A percentile compares a stretch with the other conserved stretches of the same genome.
Evolutionary conservation across 2,113 vertebrate species (phyloP).

Genomic region (Phylloscopus whistleri): DNA sequence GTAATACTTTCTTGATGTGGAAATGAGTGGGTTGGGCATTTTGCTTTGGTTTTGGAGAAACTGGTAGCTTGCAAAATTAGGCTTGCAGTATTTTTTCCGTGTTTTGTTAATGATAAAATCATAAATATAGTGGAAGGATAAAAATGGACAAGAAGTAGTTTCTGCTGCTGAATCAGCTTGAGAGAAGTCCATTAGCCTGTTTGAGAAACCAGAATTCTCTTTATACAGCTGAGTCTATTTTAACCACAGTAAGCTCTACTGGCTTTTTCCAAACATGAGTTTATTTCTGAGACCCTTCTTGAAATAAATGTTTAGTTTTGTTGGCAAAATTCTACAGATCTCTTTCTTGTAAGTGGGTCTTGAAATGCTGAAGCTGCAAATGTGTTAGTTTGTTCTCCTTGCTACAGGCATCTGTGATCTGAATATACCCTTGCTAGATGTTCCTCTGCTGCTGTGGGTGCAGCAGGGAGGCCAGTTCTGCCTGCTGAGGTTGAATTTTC

Average conservation of each 20-base stretch:
- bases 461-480: not conserved
- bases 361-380: not conserved
- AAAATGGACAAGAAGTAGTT: not conserved
- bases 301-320: not conserved
- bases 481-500: not conserved
- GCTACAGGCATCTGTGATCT: not conserved
- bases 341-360: not conserved
- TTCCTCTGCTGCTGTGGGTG: not conserved
- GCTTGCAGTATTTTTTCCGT: not conserved
- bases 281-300: not conserved
- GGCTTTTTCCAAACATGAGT: not conserved
- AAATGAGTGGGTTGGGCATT: not conserved
- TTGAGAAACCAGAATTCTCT: not conserved
- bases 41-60: not conserved
- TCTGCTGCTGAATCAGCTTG: not conserved
- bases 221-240: not conserved
- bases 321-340: not conserved
- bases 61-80: not conserved
- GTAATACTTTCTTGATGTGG: not conserved
- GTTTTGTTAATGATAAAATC: not conserved
- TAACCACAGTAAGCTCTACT: not conserved
- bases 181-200: not conserved
- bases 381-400: not conserved
- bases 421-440: not conserved
- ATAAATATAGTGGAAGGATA: not conserved